A percentile compares a stretch with the other conserved stretches of the same genome.
These are phyloP conservation scores for Galerucella pusilla DNA, from an alignment of 2,888 invertebrate genomes.

Conservation along the genomic window DNA sequence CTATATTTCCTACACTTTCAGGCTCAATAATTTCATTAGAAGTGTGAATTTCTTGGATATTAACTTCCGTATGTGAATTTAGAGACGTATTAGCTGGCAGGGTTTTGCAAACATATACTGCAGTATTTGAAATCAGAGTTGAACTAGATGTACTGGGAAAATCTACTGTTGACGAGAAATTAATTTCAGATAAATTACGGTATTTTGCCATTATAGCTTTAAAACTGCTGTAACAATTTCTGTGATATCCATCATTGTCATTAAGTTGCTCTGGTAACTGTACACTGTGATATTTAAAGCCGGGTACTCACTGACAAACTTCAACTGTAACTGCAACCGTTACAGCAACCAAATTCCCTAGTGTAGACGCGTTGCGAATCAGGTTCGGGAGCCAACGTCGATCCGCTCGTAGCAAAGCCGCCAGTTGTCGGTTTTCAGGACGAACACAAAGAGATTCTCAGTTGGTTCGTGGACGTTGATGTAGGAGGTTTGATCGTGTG, in stretches of 20 bases:
- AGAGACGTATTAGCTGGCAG: too few species aligned
- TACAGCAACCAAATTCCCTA: too few species aligned
- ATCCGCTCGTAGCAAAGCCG: constrained; percentile 20
- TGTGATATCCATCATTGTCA: constrained; percentile 45
- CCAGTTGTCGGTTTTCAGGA: constrained; percentile 30
- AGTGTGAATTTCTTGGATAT: too few species aligned
- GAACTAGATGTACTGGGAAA: constrained; percentile 40
- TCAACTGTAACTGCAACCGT: too few species aligned
- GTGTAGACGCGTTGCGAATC: too few species aligned
- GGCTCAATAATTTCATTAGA: not conserved
- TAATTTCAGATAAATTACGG: constrained; percentile 28
- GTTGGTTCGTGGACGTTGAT: not conserved
- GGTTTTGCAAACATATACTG: too few species aligned
- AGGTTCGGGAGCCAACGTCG: not conserved
- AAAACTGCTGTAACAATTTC: constrained; percentile 44
- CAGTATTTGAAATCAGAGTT: constrained; percentile 32
- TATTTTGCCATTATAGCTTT: constrained; percentile 33
- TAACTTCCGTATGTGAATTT: too few species aligned
- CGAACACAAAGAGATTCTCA: constrained; percentile 12
- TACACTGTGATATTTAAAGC: constrained; percentile 27
- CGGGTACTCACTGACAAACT: too few species aligned
- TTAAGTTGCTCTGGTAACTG: too few species aligned
- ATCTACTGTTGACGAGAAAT: constrained; percentile 35
- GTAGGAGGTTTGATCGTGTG: too few species aligned
- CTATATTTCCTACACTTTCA: not conserved